Evolutionary conservation across 1,140 invertebrate species (phyloP).

Genomic region (Drosophila pachea): DNA sequence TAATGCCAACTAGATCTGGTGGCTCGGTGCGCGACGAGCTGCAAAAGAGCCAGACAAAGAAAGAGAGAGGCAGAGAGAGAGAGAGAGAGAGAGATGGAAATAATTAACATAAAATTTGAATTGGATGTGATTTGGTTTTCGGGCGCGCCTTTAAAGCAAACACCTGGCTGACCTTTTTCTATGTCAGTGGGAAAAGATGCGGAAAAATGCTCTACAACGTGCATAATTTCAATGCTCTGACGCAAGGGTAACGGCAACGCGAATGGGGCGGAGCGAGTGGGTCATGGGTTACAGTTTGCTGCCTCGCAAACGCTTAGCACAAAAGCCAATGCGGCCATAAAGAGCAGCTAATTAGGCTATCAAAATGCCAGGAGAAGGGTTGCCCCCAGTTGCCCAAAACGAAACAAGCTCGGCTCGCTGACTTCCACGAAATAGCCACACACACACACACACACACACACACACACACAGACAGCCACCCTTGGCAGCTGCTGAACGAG

Average conservation of each 20-base stretch:
- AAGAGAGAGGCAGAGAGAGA: background rate
- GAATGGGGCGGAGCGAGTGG: background rate
- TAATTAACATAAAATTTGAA: constrained; percentile 26
- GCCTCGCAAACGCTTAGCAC: constrained; percentile 69
- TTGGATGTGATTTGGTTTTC: constrained; percentile 30
- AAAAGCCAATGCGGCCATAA: constrained; percentile 69
- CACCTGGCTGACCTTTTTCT: constrained; percentile 67
- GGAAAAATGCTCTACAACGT: constrained; percentile 64
- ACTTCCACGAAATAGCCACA: too few species aligned
- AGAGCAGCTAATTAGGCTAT: constrained; percentile 76
- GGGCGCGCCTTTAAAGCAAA: constrained; percentile 23
- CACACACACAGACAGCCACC: too few species aligned
- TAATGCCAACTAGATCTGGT: constrained; percentile 90
- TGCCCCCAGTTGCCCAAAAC: constrained; percentile 33
- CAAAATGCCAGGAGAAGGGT: constrained; percentile 58
- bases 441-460: too few species aligned
- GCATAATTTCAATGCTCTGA: constrained; percentile 64
- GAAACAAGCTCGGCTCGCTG: too few species aligned
- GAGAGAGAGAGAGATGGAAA: background rate
- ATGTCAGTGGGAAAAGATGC: constrained; percentile 71
- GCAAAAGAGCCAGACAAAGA: constrained; percentile 24
- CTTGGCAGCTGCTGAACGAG: background rate
- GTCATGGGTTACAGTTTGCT: constrained; percentile 45
- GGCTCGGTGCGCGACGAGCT: constrained; percentile 95
- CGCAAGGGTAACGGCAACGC: background rate